Conservation (phyloP, 2,888 invertebrate genomes). For the Gasteruption jaculator region DNA sequence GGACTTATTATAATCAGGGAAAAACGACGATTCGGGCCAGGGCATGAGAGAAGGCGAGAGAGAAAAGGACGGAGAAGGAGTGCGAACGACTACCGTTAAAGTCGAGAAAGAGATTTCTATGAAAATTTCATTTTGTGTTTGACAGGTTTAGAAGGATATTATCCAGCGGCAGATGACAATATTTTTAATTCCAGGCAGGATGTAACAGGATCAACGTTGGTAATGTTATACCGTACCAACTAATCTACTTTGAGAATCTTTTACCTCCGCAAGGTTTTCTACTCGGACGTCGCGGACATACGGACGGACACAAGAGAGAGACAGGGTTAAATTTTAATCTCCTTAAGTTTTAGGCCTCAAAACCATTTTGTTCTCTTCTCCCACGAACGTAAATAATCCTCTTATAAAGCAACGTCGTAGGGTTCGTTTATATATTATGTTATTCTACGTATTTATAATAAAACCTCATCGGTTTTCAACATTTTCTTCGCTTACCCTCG, state of each 20-base stretch:
- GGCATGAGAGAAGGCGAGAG: slow-evolving; percentile 4
- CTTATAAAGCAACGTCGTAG: too few relatives aligned
- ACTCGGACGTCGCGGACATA: slow-evolving; percentile 4
- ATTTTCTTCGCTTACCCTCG: too few relatives aligned
- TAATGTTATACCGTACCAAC: slow-evolving; percentile 43
- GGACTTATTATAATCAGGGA: too few relatives aligned
- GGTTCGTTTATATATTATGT: too few relatives aligned
- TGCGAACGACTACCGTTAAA: slow-evolving; percentile 21
- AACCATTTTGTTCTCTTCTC: slow-evolving; percentile 39
- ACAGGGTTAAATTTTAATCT: slow-evolving; percentile 44
- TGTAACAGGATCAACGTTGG: slow-evolving; percentile 46
- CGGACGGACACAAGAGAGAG: slow-evolving; percentile 23
- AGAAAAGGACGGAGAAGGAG: not conserved
- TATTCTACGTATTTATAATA: too few relatives aligned
- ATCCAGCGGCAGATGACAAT: slow-evolving; percentile 46
- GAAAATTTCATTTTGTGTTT: slow-evolving; percentile 39
- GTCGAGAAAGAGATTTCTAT: slow-evolving; percentile 23
- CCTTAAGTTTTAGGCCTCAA: slow-evolving; percentile 39
- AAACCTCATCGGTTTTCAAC: too few relatives aligned
- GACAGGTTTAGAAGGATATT: slow-evolving; percentile 37
- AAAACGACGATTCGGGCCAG: too few relatives aligned
- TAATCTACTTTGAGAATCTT: slow-evolving; percentile 43
- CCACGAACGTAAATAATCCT: slow-evolving; percentile 37
- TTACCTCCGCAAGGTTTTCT: slow-evolving; percentile 12
- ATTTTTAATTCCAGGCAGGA: slow-evolving; percentile 46